These are phyloP conservation scores for Rachycentron canadum DNA, from an alignment of 2,797 vertebrate species.

Conservation along the genomic window DNA sequence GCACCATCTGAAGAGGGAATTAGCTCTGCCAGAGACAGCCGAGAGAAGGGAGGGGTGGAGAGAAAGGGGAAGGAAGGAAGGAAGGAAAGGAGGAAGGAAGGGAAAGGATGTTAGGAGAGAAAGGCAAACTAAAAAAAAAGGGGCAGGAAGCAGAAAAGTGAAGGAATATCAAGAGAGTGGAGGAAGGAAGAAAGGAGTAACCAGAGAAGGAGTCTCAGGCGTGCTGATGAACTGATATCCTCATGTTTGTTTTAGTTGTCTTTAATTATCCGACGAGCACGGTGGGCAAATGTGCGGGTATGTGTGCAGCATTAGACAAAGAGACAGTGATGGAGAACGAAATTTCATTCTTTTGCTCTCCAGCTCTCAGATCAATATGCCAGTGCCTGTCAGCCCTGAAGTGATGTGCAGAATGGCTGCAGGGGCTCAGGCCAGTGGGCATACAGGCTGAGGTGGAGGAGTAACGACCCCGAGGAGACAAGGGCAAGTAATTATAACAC, in stretches of 20 bases:
- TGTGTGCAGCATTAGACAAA: slow-evolving; percentile 26
- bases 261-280: slow-evolving; percentile 81
- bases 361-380: slow-evolving; percentile 51
- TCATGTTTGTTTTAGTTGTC: slow-evolving; percentile 80
- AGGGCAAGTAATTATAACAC: slow-evolving; percentile 80
- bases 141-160: slow-evolving; percentile 31
- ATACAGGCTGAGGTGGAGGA: slow-evolving; percentile 46
- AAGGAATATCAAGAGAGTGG: slow-evolving; percentile 43
- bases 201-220: slow-evolving; percentile 44
- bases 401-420: slow-evolving; percentile 68
- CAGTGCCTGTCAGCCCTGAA: slow-evolving; percentile 64
- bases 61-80: slow-evolving; percentile 25
- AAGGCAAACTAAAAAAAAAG: slow-evolving; percentile 23
- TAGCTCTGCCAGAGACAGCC: slow-evolving; percentile 80
- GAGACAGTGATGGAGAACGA: slow-evolving; percentile 13
- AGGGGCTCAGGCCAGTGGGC: slow-evolving; percentile 62
- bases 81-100: slow-evolving; percentile 34
- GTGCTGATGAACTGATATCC: slow-evolving; percentile 77
- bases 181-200: slow-evolving; percentile 50
- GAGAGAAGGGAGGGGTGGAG: slow-evolving; percentile 60
- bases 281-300: slow-evolving; percentile 35
- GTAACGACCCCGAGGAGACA: slow-evolving; percentile 74
- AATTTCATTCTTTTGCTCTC: slow-evolving; percentile 38
- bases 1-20: slow-evolving; percentile 86
- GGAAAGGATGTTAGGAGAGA: slow-evolving; percentile 13